phyloP scores from a whole-genome alignment of 2,113 vertebrate species.

The Lonchura striata region DNA sequence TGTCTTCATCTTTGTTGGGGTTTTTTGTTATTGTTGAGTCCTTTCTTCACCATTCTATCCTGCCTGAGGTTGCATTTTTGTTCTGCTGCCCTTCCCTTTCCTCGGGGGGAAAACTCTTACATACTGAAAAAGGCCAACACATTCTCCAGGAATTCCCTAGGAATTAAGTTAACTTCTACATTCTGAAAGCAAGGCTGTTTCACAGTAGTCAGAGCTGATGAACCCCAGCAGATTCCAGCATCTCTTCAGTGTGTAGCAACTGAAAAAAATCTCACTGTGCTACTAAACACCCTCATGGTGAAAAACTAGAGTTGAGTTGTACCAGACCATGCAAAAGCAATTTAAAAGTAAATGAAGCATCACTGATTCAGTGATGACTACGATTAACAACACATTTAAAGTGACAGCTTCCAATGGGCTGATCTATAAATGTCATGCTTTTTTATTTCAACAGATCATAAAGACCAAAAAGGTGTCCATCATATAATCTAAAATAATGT shows the following conservation, averaged over 20 bases:
- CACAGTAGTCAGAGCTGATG: background rate
- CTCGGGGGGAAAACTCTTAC: background rate
- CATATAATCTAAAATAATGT: background rate
- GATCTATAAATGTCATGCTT: background rate
- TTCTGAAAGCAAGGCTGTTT: background rate
- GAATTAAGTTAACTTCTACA: background rate
- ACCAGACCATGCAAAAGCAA: background rate
- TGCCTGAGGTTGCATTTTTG: background rate
- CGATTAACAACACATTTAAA: background rate
- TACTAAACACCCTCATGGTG: background rate
- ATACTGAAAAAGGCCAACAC: background rate
- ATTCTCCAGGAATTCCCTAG: background rate
- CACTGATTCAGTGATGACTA: background rate
- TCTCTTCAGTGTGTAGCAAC: background rate
- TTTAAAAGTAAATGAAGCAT: background rate
- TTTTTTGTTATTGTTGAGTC: background rate
- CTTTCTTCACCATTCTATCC: background rate
- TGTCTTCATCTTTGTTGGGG: rapidly evolving
- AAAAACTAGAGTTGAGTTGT: background rate
- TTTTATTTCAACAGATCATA: background rate
- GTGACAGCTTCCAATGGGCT: background rate
- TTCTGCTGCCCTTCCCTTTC: background rate
- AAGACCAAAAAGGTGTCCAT: background rate
- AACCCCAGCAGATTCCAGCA: background rate
- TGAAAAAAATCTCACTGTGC: background rate